These are phyloP conservation scores for Passer montanus DNA, from an alignment of 2,113 vertebrate genomes.

Conservation along the genomic window DNA sequence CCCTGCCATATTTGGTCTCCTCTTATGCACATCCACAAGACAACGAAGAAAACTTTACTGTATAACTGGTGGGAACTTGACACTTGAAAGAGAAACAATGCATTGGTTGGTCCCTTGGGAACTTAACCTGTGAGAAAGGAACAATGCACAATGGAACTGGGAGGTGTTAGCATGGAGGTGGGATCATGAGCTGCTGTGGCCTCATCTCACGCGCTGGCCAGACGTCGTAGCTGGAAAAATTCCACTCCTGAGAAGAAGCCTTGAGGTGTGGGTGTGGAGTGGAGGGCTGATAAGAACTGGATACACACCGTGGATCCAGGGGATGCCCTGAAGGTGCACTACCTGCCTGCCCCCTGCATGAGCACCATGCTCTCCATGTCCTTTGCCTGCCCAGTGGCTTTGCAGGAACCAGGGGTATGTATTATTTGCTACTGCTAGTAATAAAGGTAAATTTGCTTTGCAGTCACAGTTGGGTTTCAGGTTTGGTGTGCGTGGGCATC, in stretches of 20 bases:
- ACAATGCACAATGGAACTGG: not conserved
- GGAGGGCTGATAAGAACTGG: not conserved
- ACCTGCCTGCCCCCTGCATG: not conserved
- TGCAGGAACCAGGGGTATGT: not conserved
- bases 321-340: not conserved
- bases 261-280: not conserved
- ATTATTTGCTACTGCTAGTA: not conserved
- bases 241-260: not conserved
- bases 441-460: not conserved
- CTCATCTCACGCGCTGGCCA: accelerated
- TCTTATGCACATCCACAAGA: not conserved
- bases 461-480: not conserved
- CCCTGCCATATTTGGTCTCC: not conserved
- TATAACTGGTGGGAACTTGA: not conserved
- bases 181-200: accelerated
- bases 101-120: accelerated
- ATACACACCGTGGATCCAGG: accelerated
- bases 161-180: not conserved
- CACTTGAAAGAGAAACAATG: not conserved
- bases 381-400: not conserved
- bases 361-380: not conserved
- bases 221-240: accelerated
- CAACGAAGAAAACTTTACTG: not conserved
- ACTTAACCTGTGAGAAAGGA: not conserved
- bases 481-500: not conserved